Conservation (phyloP, 2,797 vertebrate genomes). For the Cygnus olor region DNA sequence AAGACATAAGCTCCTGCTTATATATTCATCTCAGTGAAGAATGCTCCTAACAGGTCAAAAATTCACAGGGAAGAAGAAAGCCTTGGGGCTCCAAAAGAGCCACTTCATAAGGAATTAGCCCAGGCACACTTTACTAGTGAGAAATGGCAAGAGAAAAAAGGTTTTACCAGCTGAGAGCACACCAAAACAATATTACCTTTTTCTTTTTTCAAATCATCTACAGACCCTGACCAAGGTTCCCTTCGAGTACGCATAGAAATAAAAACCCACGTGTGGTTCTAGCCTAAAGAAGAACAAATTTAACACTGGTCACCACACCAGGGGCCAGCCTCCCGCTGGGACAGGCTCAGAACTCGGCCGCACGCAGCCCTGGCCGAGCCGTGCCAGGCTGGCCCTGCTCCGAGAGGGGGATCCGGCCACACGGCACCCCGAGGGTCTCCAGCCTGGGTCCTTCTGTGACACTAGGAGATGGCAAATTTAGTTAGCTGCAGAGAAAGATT, state of each 20-base stretch:
- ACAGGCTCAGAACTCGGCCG: accelerated
- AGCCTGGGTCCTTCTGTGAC: not conserved
- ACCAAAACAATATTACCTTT: not conserved
- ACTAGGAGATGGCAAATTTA: not conserved
- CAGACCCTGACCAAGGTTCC: accelerated
- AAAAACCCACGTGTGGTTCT: not conserved
- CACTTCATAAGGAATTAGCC: not conserved
- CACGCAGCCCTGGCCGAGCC: not conserved
- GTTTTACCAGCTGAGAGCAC: not conserved
- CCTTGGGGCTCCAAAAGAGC: not conserved
- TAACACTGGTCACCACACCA: too few species aligned
- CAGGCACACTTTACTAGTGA: not conserved
- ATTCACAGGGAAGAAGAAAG: not conserved
- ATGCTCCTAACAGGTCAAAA: not conserved
- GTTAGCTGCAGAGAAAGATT: not conserved
- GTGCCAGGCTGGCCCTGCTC: not conserved
- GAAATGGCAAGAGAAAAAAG: not conserved
- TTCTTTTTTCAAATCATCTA: not conserved
- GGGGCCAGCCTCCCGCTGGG: not conserved
- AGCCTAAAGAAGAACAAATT: not conserved
- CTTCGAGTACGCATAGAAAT: not conserved
- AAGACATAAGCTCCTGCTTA: not conserved
- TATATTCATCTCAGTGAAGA: not conserved
- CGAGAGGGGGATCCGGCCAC: not conserved
- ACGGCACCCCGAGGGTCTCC: not conserved